phyloP scores from a whole-genome alignment of 1,140 invertebrate genomes.

The Anastatus disparis region DNA sequence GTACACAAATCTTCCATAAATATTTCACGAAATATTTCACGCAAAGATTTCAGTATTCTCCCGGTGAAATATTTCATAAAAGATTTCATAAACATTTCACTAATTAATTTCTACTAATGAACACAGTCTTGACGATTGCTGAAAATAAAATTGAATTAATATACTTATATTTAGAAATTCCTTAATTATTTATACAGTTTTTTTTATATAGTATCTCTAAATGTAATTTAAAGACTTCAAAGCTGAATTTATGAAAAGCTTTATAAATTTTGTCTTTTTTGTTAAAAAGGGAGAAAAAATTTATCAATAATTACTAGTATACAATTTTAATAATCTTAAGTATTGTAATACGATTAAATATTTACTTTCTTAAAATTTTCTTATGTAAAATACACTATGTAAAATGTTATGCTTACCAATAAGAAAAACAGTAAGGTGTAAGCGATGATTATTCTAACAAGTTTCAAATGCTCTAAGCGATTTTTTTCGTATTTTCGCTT shows the following conservation, averaged over 20 bases:
- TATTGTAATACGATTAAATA: background rate
- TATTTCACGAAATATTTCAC: too few species aligned
- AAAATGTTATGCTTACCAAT: constrained; percentile 67
- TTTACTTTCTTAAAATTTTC: background rate
- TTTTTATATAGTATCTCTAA: background rate
- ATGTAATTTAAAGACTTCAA: background rate
- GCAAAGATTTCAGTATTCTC: too few species aligned
- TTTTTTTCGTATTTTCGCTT: constrained; percentile 46
- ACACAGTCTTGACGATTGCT: constrained; percentile 36
- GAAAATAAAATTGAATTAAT: background rate
- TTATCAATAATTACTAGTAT: too few species aligned
- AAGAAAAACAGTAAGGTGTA: constrained; percentile 67
- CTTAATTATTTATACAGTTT: background rate
- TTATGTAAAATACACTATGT: constrained; percentile 66
- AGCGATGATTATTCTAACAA: constrained; percentile 65
- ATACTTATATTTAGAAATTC: background rate
- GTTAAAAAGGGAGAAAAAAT: too few species aligned
- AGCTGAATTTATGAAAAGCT: background rate
- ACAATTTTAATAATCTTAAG: background rate
- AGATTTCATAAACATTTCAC: too few species aligned
- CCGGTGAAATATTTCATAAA: too few species aligned
- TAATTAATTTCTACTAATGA: constrained; percentile 21
- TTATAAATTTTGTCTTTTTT: background rate
- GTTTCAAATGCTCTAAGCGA: constrained; percentile 63
- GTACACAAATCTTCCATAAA: too few species aligned